Conservation (phyloP, 2,888 invertebrate species). For the Cantharis flavilabris region DNA sequence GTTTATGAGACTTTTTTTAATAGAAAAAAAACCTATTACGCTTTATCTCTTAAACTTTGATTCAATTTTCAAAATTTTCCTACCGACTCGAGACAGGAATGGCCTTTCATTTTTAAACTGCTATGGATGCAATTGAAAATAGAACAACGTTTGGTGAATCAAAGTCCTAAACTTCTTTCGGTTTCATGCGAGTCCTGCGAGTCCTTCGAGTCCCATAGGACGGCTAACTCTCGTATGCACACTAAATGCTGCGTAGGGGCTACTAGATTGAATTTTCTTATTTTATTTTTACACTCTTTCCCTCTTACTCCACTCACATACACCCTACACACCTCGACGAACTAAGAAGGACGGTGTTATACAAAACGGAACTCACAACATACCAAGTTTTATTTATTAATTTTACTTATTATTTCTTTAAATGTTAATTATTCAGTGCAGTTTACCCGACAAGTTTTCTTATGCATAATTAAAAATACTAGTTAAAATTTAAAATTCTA, state of each 20-base stretch:
- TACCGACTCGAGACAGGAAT: neutral
- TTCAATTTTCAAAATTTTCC: neutral
- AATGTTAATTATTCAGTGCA: neutral
- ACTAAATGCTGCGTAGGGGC: constrained; percentile 53
- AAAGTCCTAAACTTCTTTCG: constrained; percentile 20
- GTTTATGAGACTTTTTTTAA: constrained; percentile 15
- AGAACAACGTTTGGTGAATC: constrained; percentile 17
- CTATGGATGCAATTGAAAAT: constrained; percentile 4
- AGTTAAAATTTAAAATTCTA: neutral
- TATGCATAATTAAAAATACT: neutral
- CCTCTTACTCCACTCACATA: constrained; percentile 39
- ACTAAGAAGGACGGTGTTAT: constrained; percentile 33
- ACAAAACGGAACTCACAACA: constrained; percentile 1
- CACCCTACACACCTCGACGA: constrained; percentile 42
- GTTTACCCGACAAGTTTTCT: neutral
- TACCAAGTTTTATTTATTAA: neutral
- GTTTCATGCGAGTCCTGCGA: constrained; percentile 20
- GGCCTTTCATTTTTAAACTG: constrained; percentile 1
- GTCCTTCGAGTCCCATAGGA: constrained; percentile 32
- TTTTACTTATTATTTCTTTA: neutral
- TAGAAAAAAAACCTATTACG: neutral
- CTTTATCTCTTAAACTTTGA: neutral
- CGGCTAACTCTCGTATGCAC: constrained; percentile 42
- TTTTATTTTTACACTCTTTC: constrained; percentile 55
- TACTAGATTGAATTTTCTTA: constrained; percentile 57